Evolutionary conservation across 2,797 vertebrate genomes (phyloP).

Genomic region (Chrysocyon brachyurus): DNA sequence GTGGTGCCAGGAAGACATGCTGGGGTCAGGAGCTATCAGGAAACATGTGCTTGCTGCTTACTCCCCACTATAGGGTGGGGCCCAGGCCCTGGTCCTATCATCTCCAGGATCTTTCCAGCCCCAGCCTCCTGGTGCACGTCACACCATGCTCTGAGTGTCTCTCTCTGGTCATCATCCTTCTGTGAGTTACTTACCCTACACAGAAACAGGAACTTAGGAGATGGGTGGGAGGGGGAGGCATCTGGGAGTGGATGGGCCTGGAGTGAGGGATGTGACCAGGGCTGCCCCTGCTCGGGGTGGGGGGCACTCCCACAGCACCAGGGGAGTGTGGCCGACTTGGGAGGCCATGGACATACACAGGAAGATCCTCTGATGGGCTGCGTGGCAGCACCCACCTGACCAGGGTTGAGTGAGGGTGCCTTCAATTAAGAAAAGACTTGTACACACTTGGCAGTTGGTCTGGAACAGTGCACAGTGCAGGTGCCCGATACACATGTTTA

Average conservation of each 20-base stretch:
- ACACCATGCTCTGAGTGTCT: background rate
- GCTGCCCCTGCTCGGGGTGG: background rate
- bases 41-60: background rate
- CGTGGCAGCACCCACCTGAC: background rate
- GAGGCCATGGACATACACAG: background rate
- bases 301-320: background rate
- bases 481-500: background rate
- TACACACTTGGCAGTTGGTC: background rate
- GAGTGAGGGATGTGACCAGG: background rate
- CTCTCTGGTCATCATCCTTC: background rate
- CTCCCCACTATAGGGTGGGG: background rate
- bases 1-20: background rate
- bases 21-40: background rate
- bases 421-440: background rate
- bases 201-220: background rate
- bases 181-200: background rate
- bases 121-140: background rate
- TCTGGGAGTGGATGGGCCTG: background rate
- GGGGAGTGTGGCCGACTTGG: background rate
- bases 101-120: fast-evolving
- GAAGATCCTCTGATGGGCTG: background rate
- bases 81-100: background rate
- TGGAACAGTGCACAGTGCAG: background rate
- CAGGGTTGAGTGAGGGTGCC: background rate
- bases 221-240: background rate